phyloP scores from a whole-genome alignment of 2,113 vertebrate species.

The Dendrocopos noguchii region DNA sequence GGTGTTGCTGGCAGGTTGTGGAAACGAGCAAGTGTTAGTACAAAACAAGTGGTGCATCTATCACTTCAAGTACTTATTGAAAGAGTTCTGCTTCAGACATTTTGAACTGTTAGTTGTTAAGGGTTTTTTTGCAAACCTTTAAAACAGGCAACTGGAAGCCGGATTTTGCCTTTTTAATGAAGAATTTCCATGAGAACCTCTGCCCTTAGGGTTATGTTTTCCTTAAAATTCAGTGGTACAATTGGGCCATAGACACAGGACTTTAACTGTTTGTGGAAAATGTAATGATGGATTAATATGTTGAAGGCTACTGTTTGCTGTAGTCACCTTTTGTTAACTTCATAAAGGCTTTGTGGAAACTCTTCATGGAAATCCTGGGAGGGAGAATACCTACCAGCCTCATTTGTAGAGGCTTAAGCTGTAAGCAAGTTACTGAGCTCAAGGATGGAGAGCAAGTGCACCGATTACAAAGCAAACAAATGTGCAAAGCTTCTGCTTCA shows the following conservation, averaged over 20 bases:
- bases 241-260: background rate
- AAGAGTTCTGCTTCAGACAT: background rate
- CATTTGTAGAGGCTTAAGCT: slow-evolving; percentile 3
- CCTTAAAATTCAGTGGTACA: background rate
- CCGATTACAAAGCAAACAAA: slow-evolving; percentile 27
- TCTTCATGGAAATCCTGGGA: background rate
- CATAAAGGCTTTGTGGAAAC: slow-evolving; percentile 13
- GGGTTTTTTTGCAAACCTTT: background rate
- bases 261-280: background rate
- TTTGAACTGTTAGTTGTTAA: background rate
- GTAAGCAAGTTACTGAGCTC: background rate
- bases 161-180: background rate
- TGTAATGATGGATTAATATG: background rate
- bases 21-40: background rate
- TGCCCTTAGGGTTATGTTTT: background rate
- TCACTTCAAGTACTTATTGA: background rate
- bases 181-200: background rate
- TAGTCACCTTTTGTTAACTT: background rate
- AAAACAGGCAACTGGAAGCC: background rate
- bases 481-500: slow-evolving; percentile 56
- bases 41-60: background rate
- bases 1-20: background rate
- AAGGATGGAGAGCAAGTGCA: slow-evolving; percentile 4
- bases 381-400: background rate
- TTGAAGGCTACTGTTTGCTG: background rate